A percentile compares a stretch with the other conserved stretches of the same genome.
Evolutionary conservation across 2,113 vertebrate genomes (phyloP).

Genomic region (Porphyrio hochstetteri): DNA sequence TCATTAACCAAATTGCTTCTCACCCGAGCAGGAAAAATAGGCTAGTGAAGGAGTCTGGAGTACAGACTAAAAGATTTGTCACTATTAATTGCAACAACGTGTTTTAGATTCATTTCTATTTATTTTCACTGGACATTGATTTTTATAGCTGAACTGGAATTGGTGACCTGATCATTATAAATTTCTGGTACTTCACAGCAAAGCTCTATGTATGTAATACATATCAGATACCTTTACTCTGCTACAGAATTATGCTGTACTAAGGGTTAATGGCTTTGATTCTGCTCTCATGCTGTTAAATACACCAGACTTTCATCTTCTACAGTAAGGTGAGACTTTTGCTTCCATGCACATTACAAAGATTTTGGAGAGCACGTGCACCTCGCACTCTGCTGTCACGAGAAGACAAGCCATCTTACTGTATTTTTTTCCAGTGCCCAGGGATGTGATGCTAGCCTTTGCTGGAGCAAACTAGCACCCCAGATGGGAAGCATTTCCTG

Average conservation of each 20-base stretch:
- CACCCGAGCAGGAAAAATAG: not conserved
- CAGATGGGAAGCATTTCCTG: not conserved
- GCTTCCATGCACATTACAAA: not conserved
- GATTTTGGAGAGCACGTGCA: not conserved
- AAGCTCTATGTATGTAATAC: not conserved
- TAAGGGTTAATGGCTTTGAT: not conserved
- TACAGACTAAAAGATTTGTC: conserved; percentile 2
- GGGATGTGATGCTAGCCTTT: not conserved
- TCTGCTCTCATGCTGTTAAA: not conserved
- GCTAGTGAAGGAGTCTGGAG: not conserved
- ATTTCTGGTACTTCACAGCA: not conserved
- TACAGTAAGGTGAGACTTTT: not conserved
- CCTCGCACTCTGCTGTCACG: not conserved
- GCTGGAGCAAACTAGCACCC: not conserved
- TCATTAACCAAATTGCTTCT: conserved; percentile 63
- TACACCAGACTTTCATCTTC: not conserved
- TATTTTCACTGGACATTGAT: conserved; percentile 7
- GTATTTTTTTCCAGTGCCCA: not conserved
- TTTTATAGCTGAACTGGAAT: not conserved
- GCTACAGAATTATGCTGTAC: not conserved
- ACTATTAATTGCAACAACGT: not conserved
- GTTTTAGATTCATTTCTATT: conserved; percentile 32
- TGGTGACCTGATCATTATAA: not conserved
- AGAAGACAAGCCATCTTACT: not conserved
- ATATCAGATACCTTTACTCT: not conserved